Conservation (phyloP, 1,140 invertebrate species). For the Ooceraea biroi region DNA sequence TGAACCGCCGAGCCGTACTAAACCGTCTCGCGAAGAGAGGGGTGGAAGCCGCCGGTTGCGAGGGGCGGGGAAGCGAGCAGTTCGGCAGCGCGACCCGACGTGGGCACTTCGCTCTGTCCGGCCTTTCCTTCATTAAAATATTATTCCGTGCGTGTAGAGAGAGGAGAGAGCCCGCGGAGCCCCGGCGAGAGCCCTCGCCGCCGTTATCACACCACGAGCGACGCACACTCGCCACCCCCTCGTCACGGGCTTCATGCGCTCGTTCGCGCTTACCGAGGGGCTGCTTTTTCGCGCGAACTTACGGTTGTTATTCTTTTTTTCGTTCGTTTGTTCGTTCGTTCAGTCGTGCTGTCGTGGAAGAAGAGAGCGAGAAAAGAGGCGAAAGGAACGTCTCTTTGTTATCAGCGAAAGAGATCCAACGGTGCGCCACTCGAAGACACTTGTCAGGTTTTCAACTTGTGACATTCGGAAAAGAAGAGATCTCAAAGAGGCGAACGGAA, state of each 20-base stretch:
- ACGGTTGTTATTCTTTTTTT: conserved; percentile 57
- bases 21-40: conserved; percentile 52
- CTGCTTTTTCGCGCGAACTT: conserved; percentile 44
- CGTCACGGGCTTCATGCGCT: conserved; percentile 41
- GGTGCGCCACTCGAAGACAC: too few relatives aligned
- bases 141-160: conserved; percentile 78
- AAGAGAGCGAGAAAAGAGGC: background rate
- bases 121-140: conserved; percentile 86
- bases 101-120: conserved; percentile 86
- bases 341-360: background rate
- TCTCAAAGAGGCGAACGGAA: too few relatives aligned
- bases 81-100: conserved; percentile 86
- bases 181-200: conserved; percentile 70
- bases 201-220: conserved; percentile 70
- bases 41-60: conserved; percentile 73
- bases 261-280: conserved; percentile 65
- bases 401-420: too few relatives aligned
- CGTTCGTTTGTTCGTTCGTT: background rate
- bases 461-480: too few relatives aligned
- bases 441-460: too few relatives aligned
- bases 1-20: conserved; percentile 47
- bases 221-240: conserved; percentile 71
- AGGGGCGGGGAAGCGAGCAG: conserved; percentile 85
- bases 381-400: too few relatives aligned
- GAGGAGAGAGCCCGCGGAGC: conserved; percentile 69